Conservation (phyloP, 2,888 invertebrate species). For the Oxyteleia sp. region DNA sequence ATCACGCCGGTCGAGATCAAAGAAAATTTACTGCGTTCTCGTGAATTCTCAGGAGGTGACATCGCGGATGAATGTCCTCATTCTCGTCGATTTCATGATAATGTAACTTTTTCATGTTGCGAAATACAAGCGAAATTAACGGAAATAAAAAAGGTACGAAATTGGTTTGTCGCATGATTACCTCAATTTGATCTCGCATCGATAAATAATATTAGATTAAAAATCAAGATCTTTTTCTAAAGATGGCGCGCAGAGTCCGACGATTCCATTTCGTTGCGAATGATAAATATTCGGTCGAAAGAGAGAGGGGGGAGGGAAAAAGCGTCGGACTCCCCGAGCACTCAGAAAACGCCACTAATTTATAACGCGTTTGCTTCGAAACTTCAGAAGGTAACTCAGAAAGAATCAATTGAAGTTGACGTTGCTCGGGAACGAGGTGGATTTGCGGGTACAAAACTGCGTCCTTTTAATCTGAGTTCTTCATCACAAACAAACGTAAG, state of each 20-base stretch:
- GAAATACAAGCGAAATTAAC: slow-evolving; percentile 46
- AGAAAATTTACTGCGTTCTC: slow-evolving; percentile 38
- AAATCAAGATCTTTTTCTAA: background rate
- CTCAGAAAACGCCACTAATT: background rate
- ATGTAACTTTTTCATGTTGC: slow-evolving; percentile 68
- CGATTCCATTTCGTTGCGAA: slow-evolving; percentile 7
- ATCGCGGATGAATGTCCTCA: slow-evolving; percentile 51
- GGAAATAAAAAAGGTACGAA: slow-evolving; percentile 24
- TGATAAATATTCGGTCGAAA: background rate
- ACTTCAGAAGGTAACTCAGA: background rate
- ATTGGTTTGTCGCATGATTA: slow-evolving; percentile 15
- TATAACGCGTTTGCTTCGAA: background rate
- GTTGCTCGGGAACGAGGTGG: slow-evolving; percentile 40
- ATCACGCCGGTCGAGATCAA: slow-evolving; percentile 4
- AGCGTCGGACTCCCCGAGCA: background rate
- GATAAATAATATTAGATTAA: slow-evolving; percentile 8
- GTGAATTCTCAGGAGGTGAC: slow-evolving; percentile 24
- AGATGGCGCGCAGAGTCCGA: background rate
- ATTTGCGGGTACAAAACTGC: slow-evolving; percentile 39
- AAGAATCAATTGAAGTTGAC: background rate
- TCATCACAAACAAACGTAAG: slow-evolving; percentile 3
- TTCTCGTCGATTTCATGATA: slow-evolving; percentile 66
- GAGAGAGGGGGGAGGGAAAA: background rate
- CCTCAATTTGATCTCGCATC: slow-evolving; percentile 20
- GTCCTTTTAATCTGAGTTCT: slow-evolving; percentile 37